Conservation (phyloP, 2,888 invertebrate genomes). For the Pogonocherus hispidulus region DNA sequence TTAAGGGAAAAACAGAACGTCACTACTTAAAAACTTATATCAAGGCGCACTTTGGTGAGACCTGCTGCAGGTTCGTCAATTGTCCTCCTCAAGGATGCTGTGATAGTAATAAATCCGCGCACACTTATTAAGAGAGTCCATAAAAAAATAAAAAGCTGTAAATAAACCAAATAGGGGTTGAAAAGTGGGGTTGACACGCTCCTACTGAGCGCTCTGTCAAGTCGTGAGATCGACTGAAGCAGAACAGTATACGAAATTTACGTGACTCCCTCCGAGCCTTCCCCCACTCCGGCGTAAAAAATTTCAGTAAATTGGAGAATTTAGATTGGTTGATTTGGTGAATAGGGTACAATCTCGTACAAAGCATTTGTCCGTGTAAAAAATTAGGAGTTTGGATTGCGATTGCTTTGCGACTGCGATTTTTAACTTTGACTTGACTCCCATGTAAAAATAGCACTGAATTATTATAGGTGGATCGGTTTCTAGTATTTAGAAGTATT, state of each 20-base stretch:
- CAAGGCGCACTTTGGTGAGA: slow-evolving; percentile 16
- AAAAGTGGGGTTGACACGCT: slow-evolving; percentile 41
- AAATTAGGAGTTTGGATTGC: slow-evolving; percentile 26
- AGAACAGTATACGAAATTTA: slow-evolving; percentile 33
- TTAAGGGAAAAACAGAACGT: slow-evolving; percentile 12
- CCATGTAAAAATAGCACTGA: neutral
- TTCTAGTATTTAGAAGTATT: neutral
- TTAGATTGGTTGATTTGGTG: slow-evolving; percentile 54
- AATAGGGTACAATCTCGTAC: slow-evolving; percentile 51
- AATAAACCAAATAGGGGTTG: slow-evolving; percentile 44
- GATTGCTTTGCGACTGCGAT: slow-evolving; percentile 2
- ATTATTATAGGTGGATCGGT: neutral
- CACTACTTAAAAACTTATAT: slow-evolving; percentile 14
- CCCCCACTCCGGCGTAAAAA: slow-evolving; percentile 49
- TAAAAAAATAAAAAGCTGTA: slow-evolving; percentile 37
- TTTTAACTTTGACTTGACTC: neutral
- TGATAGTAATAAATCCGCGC: neutral
- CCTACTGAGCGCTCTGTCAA: slow-evolving; percentile 34
- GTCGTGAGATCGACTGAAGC: slow-evolving; percentile 49
- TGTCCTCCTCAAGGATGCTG: slow-evolving; percentile 4
- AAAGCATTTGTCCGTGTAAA: slow-evolving; percentile 35
- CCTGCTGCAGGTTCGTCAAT: neutral
- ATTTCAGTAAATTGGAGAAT: slow-evolving; percentile 56
- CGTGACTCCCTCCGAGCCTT: slow-evolving; percentile 47
- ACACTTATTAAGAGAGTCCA: slow-evolving; percentile 14